Base-by-base conservation (phyloP, 2,888 invertebrate genomes). In the Adineta ricciae region DNA sequence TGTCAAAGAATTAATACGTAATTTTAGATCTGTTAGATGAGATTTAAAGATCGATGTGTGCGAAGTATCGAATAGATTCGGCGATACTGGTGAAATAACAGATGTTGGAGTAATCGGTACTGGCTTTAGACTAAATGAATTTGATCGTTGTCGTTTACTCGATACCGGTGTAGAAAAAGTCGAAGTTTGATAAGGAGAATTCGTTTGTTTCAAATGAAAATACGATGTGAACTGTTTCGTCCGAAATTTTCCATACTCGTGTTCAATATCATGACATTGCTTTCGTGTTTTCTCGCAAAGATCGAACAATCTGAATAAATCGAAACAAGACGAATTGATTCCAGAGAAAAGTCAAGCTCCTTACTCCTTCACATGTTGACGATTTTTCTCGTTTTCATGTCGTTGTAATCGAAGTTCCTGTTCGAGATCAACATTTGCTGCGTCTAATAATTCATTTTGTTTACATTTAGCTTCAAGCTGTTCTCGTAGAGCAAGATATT, bases 381-480 rank as follows among this genome's bases (percentile, higher is more conserved):
- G 78, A 78, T 78, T 41, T 41, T 78, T 38, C 11, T 78, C 78
- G n/a, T 41, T 78, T 41, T 78, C 78, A 41, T 32, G 78, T 11
- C 78, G 78, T 78, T 78, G 78, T 9, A 41, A 41, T 41, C 14
- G 4, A 8, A 78, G 41, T 41, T 78, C 41, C 41, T 41, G 24
- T 78, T 78, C 78, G 24, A 78, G 41, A n/a, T 78, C 78, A 78
- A 78, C 24, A 78, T 78, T 78, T 24, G 38, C 8, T 78, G 38
- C 41, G 41, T 78, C 78, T 9, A 78, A 41, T 1, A 41, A 2
- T 78, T 78, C 78, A 21, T 24, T 41, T 41, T 78, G 41, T 78
- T 78, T 38, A 78, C 78, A 78, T 78, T 78, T 78, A 0, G 24
- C 14, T 14, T 78, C n/a, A 2, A 78, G 24, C n/a, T 78, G 78